Evolutionary conservation across 2,888 invertebrate genomes (phyloP), one percentile per base, ranked within the genome.

Genomic region (Eupsilia transversa): DNA sequence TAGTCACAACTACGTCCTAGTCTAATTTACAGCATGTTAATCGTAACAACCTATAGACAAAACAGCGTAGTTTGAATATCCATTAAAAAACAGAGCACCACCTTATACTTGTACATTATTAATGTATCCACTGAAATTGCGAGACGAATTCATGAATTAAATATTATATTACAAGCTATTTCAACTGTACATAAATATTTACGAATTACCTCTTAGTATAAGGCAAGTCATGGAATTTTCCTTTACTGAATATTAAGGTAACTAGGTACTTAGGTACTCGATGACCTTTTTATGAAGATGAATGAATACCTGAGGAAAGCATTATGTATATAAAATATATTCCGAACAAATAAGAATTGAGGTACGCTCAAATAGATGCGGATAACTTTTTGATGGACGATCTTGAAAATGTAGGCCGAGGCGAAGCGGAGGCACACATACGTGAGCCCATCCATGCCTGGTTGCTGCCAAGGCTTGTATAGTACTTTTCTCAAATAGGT

Each of bases 101-200:
- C 41, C 41, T 61, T 20, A 43, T 23, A 52, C n/a, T 77, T 61
- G 54, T 72, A 64, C 56, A 77, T 79, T 46, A 77, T 72, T 79
- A 63, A 79, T 77, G 57, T 72, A n/a, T 23, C 57, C 12, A 56
- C 33, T 66, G 75, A 68, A 79, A 73, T 64, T 71, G 74, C 74
- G 43, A 64, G 69, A 74, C 75, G 66, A 75, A 67, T 54, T 54
- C 73, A 65, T 77, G 77, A 72, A 77, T 77, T 64, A 72, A 60
- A 72, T 72, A 81, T 67, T 82, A 38, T 38, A 71, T 65, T 77
- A 60, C 64, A 38, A 71, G 27, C 64, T 59, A 52, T 76, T 68
- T 64, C 41, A 68, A 64, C 49, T 64, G 33, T 17, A 14, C 59
- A 71, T 77, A 60, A 65, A 77, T 77, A 77, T 77, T 77, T 43